Percentiles rank a stretch among this genome's conserved stretches.
These are phyloP conservation scores for Pyrocoelia pectoralis DNA, from an alignment of 2,888 invertebrate species.

Conservation along the genomic window DNA sequence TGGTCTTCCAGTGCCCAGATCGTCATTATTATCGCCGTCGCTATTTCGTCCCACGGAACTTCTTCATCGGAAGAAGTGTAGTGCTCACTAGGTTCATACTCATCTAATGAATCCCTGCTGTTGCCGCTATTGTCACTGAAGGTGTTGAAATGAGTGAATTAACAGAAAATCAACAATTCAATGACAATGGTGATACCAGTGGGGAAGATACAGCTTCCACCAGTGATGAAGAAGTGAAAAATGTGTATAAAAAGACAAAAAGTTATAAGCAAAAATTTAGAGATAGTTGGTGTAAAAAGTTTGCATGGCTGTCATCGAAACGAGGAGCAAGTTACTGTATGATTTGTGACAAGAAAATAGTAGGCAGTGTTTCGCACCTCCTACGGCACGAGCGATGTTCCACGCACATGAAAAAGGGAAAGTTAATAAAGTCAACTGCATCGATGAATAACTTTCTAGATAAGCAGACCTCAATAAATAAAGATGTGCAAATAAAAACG, in stretches of 20 bases:
- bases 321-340: not conserved
- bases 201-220: not conserved
- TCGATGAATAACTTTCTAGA: not conserved
- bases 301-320: conserved; percentile 2
- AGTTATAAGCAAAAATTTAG: not conserved
- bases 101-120: not conserved
- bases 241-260: not conserved
- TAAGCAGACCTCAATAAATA: not conserved
- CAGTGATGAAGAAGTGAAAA: conserved; percentile 1
- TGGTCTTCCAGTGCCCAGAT: not conserved
- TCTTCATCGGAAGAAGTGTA: not conserved
- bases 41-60: not conserved
- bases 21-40: not conserved
- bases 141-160: no score
- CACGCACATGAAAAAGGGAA: not conserved
- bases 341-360: not conserved
- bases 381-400: not conserved
- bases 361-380: conserved; percentile 1
- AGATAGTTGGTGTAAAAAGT: not conserved
- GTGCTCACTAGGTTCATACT: not conserved
- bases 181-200: no score
- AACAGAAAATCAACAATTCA: no score
- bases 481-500: not conserved
- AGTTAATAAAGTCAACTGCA: conserved; percentile 2
- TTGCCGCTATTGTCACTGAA: not conserved